Conservation (phyloP, 2,113 vertebrate species). For the Neogale vison region DNA sequence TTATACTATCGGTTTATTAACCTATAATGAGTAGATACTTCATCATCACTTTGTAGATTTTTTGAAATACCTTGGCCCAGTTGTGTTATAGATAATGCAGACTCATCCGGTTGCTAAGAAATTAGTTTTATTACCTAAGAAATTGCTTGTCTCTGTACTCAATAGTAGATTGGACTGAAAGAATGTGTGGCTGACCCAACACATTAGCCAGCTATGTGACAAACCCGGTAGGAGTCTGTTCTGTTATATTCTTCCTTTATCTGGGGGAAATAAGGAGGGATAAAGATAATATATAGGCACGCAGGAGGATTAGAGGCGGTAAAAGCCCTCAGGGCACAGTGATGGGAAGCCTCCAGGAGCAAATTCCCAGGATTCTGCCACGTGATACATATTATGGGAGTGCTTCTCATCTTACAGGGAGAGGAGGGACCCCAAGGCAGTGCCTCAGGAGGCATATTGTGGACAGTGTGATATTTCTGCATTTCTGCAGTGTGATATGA, state of each 20-base stretch:
- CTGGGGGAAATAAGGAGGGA: not conserved
- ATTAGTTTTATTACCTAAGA: conserved; percentile 73
- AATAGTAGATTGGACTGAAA: not conserved
- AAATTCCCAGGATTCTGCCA: not conserved
- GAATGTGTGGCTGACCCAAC: not conserved
- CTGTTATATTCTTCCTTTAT: not conserved
- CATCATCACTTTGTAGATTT: conserved; percentile 69
- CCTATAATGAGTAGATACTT: conserved; percentile 67
- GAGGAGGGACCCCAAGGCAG: not conserved
- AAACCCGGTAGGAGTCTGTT: not conserved
- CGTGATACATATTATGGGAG: not conserved
- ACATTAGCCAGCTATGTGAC: conserved; percentile 21
- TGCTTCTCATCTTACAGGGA: not conserved
- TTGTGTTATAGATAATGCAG: conserved; percentile 58
- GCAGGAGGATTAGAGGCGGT: not conserved
- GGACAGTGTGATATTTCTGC: not conserved
- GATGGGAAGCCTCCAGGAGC: not conserved
- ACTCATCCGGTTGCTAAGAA: conserved; percentile 55
- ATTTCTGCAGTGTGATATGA: not conserved
- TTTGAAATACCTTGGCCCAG: conserved; percentile 54
- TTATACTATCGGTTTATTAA: conserved; percentile 71
- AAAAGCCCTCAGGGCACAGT: not conserved
- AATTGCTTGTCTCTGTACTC: conserved; percentile 53
- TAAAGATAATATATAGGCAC: not conserved
- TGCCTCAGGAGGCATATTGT: fast-evolving